phyloP scores from a whole-genome alignment of 2,888 invertebrate genomes.

The Eudasyphora cyanicolor region DNA sequence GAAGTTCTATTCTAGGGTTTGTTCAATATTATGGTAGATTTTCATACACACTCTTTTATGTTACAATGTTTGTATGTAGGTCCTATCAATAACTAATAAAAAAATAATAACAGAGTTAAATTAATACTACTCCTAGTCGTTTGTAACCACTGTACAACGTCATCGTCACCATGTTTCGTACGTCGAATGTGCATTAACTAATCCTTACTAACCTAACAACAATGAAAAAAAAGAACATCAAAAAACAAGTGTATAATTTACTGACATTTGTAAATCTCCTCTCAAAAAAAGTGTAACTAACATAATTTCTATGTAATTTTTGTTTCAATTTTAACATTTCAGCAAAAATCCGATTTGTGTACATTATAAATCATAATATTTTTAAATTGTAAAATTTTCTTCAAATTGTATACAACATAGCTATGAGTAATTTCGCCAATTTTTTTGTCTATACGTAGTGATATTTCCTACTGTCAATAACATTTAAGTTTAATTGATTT shows the following conservation, averaged over 20 bases:
- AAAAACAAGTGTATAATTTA: neutral
- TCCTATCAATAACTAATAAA: too few species aligned
- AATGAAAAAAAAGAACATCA: neutral
- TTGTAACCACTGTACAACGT: neutral
- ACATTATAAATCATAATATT: conserved; percentile 6
- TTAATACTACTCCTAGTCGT: too few species aligned
- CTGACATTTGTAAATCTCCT: neutral
- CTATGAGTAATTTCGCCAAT: conserved; percentile 29
- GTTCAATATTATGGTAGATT: too few species aligned
- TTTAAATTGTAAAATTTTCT: conserved; percentile 14
- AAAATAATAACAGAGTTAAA: too few species aligned
- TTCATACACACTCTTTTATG: too few species aligned
- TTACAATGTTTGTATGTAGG: too few species aligned
- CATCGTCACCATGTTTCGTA: too few species aligned
- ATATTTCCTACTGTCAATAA: conserved; percentile 64
- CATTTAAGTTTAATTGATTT: conserved; percentile 52
- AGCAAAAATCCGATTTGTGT: neutral
- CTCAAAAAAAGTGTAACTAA: neutral
- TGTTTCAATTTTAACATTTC: conserved; percentile 25
- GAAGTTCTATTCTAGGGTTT: too few species aligned
- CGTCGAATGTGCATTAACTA: neutral
- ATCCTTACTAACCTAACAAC: neutral
- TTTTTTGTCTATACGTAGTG: conserved; percentile 49
- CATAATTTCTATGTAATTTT: conserved; percentile 2
- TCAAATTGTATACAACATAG: conserved; percentile 8